These are phyloP conservation scores for Chiridota heheva DNA, from an alignment of 35 echinoderm and acorn worm species.

Conservation along the genomic window DNA sequence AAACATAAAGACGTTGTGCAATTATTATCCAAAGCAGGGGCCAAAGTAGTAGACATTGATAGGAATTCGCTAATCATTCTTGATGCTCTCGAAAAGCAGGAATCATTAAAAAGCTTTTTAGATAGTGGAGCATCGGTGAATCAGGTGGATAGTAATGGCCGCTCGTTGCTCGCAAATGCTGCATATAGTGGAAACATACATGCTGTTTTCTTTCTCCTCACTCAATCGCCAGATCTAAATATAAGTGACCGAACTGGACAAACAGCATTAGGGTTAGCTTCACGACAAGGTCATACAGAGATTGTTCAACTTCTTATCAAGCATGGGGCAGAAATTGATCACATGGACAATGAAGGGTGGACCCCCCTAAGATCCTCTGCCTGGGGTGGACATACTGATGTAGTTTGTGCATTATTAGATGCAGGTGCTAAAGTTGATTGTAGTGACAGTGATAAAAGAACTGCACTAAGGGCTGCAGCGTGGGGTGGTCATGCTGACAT, in stretches of 20 bases:
- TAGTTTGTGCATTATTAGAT: conserved; percentile 74
- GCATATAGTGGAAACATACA: conserved; percentile 86
- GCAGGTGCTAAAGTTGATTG: conserved; percentile 92
- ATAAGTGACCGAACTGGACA: conserved; percentile 89
- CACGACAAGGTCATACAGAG: conserved; percentile 90
- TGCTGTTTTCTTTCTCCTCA: conserved; percentile 77
- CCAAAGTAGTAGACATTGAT: conserved; percentile 89
- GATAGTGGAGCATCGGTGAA: conserved; percentile 96
- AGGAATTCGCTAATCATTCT: conserved; percentile 77
- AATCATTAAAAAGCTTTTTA: conserved; percentile 79
- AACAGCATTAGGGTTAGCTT: conserved; percentile 79
- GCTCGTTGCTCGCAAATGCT: conserved; percentile 93
- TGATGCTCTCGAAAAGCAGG: conserved; percentile 89
- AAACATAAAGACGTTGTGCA: conserved; percentile 76
- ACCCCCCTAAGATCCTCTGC: conserved; percentile 97
- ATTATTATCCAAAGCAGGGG: conserved; percentile 84
- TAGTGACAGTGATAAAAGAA: conserved; percentile 87
- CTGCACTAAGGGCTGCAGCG: conserved; percentile 89
- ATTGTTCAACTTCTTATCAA: conserved; percentile 72
- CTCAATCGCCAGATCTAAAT: conserved; percentile 67
- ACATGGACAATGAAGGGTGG: conserved; percentile 97
- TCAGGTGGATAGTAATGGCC: conserved; percentile 92
- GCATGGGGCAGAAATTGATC: conserved; percentile 77
- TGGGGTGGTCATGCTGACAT: conserved; percentile 99
- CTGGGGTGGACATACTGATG: conserved; percentile 97